Evolutionary conservation across 2,888 invertebrate species (phyloP).

Genomic region (Erannis defoliaria): DNA sequence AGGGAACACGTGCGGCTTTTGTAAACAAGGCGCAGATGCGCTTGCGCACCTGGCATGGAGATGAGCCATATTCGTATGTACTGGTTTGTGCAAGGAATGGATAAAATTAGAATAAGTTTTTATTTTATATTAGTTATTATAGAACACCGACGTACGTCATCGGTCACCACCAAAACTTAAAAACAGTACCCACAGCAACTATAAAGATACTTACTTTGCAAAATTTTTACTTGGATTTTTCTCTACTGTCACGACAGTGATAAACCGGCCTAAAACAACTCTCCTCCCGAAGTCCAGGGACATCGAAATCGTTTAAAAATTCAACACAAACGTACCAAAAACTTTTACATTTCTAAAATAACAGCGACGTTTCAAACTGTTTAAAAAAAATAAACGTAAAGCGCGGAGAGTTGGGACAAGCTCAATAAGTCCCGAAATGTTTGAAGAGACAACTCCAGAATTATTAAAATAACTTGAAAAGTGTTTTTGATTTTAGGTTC

Average conservation of each 20-base stretch:
- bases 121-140: not conserved
- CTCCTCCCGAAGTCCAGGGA: constrained; percentile 15
- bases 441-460: constrained; percentile 21
- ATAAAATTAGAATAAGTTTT: not conserved
- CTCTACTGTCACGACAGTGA: not conserved
- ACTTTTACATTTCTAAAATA: constrained; percentile 41
- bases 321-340: constrained; percentile 29
- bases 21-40: constrained; percentile 66
- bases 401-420: constrained; percentile 33
- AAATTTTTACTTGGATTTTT: not conserved
- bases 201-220: not conserved
- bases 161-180: no score
- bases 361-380: constrained; percentile 29
- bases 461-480: constrained; percentile 31
- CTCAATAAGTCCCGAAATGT: constrained; percentile 32
- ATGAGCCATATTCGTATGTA: constrained; percentile 37
- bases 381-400: constrained; percentile 31
- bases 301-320: constrained; percentile 34
- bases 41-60: constrained; percentile 63
- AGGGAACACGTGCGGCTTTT: constrained; percentile 46
- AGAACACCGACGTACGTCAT: no score
- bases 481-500: constrained; percentile 11
- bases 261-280: constrained; percentile 3
- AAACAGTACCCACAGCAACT: no score
- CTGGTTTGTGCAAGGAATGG: constrained; percentile 9